Percentiles rank a stretch among this genome's conserved stretches.
These are phyloP conservation scores for Hyperoplus lanceolatus DNA, from an alignment of 2,797 vertebrate species.

Conservation along the genomic window DNA sequence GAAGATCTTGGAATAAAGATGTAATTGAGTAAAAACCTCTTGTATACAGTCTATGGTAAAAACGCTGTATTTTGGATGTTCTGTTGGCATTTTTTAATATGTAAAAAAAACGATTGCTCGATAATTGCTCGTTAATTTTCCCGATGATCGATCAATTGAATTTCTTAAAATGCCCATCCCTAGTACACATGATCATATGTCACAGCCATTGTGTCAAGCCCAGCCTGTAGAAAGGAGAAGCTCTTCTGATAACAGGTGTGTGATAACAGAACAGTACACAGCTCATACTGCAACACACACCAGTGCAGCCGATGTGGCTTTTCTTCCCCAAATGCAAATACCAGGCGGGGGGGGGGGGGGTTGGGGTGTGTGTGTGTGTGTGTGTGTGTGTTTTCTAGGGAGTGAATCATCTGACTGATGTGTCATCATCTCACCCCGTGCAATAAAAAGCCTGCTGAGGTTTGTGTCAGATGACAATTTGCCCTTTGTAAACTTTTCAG, in stretches of 20 bases:
- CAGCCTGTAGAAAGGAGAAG: constrained; percentile 14
- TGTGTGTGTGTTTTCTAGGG: constrained; percentile 57
- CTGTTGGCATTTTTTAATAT: too few relatives aligned
- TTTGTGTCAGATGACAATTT: too few relatives aligned
- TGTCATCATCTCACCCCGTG: constrained; percentile 62
- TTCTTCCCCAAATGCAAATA: constrained; percentile 75
- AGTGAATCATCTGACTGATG: constrained; percentile 70
- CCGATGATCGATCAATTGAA: too few relatives aligned
- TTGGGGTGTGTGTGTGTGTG: constrained; percentile 21
- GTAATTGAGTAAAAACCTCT: too few relatives aligned
- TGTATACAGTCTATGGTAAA: too few relatives aligned
- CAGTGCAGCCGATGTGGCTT: constrained; percentile 22
- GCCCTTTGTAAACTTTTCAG: not conserved
- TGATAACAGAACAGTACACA: constrained; percentile 19
- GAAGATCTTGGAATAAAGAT: too few relatives aligned
- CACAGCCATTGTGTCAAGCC: constrained; percentile 44
- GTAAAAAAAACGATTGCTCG: too few relatives aligned
- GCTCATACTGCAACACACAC: constrained; percentile 38
- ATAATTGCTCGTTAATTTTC: too few relatives aligned
- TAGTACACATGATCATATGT: constrained; percentile 17
- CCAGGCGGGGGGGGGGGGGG: constrained; percentile 60
- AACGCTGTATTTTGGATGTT: too few relatives aligned
- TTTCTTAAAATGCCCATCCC: too few relatives aligned
- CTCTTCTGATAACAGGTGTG: constrained; percentile 32
- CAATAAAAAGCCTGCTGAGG: constrained; percentile 32